Conservation (phyloP, 2,113 vertebrate genomes). For the Pachyramphus minor region DNA sequence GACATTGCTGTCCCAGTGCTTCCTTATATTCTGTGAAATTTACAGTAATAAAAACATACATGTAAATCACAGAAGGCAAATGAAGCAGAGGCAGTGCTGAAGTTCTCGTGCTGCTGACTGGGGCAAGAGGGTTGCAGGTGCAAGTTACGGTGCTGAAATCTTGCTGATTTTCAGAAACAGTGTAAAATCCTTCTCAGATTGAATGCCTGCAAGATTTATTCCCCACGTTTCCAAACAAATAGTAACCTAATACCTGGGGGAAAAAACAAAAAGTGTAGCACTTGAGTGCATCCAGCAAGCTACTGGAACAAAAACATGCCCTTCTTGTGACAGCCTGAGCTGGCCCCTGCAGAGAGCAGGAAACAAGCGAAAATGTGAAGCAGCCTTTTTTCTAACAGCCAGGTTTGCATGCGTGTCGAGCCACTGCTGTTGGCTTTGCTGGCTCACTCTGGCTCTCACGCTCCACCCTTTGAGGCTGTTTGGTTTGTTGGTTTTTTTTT, state of each 20-base stretch:
- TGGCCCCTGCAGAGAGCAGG: neutral
- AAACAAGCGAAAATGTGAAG: neutral
- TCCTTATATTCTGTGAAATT: neutral
- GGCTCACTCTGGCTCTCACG: neutral
- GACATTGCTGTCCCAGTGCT: neutral
- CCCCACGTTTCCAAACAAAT: accelerated
- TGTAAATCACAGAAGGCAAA: neutral
- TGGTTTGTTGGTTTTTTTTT: neutral
- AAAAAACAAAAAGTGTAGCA: accelerated
- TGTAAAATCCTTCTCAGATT: neutral
- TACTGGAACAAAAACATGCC: neutral
- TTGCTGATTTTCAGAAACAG: neutral
- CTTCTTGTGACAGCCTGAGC: neutral
- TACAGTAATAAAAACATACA: neutral
- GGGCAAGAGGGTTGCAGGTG: neutral
- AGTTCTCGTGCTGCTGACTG: neutral
- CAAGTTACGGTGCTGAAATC: neutral
- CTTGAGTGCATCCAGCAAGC: accelerated
- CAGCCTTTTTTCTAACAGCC: neutral
- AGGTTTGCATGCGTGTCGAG: neutral
- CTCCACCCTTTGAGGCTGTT: conserved; percentile 12
- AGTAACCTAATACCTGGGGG: neutral
- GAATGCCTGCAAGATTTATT: neutral
- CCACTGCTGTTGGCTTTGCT: neutral
- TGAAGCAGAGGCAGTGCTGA: neutral